Evolutionary conservation across 2,113 vertebrate species (phyloP).

Genomic region (Labrus mixtus): DNA sequence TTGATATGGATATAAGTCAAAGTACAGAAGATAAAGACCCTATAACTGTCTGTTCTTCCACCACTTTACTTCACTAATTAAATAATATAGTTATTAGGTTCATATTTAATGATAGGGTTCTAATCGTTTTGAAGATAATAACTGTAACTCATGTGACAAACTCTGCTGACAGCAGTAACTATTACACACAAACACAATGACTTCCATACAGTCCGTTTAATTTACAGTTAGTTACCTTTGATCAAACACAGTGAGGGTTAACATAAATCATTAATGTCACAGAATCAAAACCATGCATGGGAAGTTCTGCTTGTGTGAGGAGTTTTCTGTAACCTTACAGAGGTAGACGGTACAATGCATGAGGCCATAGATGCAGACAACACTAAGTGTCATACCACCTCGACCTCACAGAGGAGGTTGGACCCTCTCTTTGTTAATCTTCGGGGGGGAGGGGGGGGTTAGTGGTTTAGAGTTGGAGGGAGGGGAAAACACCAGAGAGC

Average conservation of each 20-base stretch:
- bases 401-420: conserved; percentile 1
- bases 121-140: too few species aligned
- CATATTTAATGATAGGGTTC: too few species aligned
- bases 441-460: conserved; percentile 30
- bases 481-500: conserved; percentile 51
- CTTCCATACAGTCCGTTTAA: background rate
- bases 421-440: conserved; percentile 12
- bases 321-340: background rate
- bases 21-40: background rate
- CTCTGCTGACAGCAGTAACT: background rate
- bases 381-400: conserved; percentile 16
- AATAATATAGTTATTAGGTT: too few species aligned
- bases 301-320: background rate
- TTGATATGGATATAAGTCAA: too few species aligned
- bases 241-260: background rate
- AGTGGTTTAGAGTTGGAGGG: conserved; percentile 62
- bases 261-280: background rate
- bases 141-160: too few species aligned
- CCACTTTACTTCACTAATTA: background rate
- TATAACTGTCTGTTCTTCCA: background rate
- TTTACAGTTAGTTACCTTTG: conserved; percentile 45
- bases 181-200: conserved; percentile 4
- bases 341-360: background rate
- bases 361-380: conserved; percentile 15
- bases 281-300: conserved; percentile 60